These are phyloP conservation scores for Carterocephalus palaemon DNA, from an alignment of 2,888 invertebrate species.

Conservation along the genomic window DNA sequence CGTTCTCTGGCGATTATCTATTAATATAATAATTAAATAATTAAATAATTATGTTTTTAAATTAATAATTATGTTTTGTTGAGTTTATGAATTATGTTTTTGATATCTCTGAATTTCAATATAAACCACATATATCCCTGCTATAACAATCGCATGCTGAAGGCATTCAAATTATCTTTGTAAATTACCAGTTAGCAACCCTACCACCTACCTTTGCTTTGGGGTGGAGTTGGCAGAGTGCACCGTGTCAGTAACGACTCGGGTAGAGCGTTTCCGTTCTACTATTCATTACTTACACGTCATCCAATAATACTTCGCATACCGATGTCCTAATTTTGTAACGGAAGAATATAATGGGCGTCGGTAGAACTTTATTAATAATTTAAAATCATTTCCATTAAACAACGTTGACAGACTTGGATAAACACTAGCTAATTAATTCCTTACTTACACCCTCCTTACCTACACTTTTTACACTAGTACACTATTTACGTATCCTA, in stretches of 20 bases:
- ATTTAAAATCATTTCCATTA: neutral
- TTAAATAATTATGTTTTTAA: no score
- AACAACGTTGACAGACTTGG: no score
- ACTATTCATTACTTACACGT: conserved; percentile 22
- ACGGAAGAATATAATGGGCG: conserved; percentile 2
- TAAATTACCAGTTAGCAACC: conserved; percentile 6
- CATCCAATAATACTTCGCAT: conserved; percentile 9
- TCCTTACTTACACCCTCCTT: no score
- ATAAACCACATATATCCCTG: conserved; percentile 4
- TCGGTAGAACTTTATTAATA: conserved; percentile 1
- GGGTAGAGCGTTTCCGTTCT: conserved; percentile 26
- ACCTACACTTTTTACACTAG: no score
- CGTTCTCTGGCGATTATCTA: no score
- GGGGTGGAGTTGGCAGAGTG: conserved; percentile 25
- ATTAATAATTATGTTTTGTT: no score
- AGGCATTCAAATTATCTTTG: neutral
- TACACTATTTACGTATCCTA: no score
- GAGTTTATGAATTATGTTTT: no score
- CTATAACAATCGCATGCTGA: neutral
- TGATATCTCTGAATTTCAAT: no score
- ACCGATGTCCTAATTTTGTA: conserved; percentile 3
- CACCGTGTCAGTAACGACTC: conserved; percentile 18
- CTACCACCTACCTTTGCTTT: conserved; percentile 15
- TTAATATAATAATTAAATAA: no score
- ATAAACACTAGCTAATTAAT: no score